A percentile compares a stretch with the other conserved stretches of the same genome.
Evolutionary conservation across 1,140 invertebrate species (phyloP).

Genomic region (Phthorimaea operculella): DNA sequence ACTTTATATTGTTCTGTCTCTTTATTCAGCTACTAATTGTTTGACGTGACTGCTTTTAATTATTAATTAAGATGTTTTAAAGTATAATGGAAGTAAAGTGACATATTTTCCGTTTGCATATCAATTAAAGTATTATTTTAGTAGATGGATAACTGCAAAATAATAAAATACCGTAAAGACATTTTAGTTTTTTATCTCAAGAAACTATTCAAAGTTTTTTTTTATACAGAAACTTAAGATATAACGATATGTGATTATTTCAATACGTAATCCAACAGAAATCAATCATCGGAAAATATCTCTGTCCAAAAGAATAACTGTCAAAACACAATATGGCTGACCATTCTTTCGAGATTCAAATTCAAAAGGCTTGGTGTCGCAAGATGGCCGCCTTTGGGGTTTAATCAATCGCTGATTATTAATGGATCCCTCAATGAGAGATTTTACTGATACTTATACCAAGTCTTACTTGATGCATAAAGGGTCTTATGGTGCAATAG

Average conservation of each 20-base stretch:
- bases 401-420: slow-evolving; percentile 31
- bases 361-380: slow-evolving; percentile 17
- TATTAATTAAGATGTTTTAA: not conserved
- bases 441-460: not conserved
- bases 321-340: slow-evolving; percentile 24
- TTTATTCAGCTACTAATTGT: not conserved
- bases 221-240: too few species aligned
- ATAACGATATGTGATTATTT: not conserved
- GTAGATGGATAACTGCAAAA: too few species aligned
- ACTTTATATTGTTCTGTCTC: not conserved
- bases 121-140: too few species aligned
- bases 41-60: not conserved
- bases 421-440: slow-evolving; percentile 12
- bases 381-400: slow-evolving; percentile 24
- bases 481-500: too few species aligned
- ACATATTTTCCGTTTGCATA: too few species aligned
- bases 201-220: too few species aligned
- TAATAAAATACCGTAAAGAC: too few species aligned
- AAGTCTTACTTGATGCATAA: not conserved
- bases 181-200: too few species aligned
- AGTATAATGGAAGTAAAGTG: too few species aligned
- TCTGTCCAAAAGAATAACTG: slow-evolving; percentile 19
- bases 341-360: slow-evolving; percentile 25
- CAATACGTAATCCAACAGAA: slow-evolving; percentile 13
- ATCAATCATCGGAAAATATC: slow-evolving; percentile 26